phyloP scores from a whole-genome alignment of 2,888 invertebrate species.

The Hecatera dysodea region DNA sequence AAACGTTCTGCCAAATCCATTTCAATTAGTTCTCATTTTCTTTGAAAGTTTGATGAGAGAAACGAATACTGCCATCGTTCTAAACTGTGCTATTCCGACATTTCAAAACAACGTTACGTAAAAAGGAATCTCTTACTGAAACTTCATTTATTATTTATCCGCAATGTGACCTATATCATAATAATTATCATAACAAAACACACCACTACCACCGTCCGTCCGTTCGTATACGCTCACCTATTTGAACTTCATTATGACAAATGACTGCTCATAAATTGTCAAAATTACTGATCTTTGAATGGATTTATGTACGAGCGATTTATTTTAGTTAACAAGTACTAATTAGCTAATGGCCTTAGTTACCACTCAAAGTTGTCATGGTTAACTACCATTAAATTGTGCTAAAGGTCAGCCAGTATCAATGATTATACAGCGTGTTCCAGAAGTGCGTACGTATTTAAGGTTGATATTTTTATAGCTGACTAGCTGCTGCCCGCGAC shows the following conservation, averaged over 20 bases:
- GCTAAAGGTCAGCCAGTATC: neutral
- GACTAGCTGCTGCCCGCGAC: no score
- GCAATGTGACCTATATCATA: no score
- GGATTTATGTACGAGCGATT: neutral
- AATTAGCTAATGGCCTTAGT: conserved; percentile 9
- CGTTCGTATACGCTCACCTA: no score
- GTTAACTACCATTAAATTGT: neutral
- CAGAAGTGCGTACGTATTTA: no score
- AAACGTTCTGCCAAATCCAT: conserved; percentile 47
- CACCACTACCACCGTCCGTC: no score
- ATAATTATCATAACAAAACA: no score
- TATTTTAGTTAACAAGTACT: conserved; percentile 8
- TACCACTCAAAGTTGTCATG: conserved; percentile 5
- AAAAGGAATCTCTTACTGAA: neutral
- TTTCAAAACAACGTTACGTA: neutral
- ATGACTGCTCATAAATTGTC: neutral
- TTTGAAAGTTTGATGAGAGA: conserved; percentile 4
- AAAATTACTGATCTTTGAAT: conserved; percentile 15
- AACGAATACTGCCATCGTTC: neutral
- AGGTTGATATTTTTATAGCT: no score
- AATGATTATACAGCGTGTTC: no score
- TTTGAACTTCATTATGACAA: neutral
- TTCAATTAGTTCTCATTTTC: conserved; percentile 44
- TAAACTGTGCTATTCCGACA: neutral
- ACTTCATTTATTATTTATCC: no score